Conservation (phyloP, 2,888 invertebrate genomes). For the Andrena dorsata region DNA sequence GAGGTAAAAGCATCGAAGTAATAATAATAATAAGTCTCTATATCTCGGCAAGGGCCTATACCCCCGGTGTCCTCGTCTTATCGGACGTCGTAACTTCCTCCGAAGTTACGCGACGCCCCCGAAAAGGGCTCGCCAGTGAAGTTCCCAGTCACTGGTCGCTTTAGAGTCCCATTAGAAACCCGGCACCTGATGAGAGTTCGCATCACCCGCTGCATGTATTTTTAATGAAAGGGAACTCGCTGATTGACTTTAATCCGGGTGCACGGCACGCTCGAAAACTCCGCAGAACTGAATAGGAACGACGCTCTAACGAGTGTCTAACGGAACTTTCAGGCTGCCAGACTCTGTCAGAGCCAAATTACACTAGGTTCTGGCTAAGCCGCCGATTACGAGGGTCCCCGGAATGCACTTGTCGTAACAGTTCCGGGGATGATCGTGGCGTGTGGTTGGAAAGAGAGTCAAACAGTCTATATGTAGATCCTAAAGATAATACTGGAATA, state of each 20-base stretch:
- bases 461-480: too few species aligned
- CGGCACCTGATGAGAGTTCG: not conserved
- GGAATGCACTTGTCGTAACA: too few species aligned
- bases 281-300: not conserved
- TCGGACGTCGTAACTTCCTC: constrained; percentile 4
- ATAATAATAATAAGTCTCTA: too few species aligned
- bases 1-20: too few species aligned
- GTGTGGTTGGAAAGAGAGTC: too few species aligned
- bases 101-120: not conserved
- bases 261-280: not conserved
- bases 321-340: not conserved
- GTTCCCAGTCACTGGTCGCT: not conserved
- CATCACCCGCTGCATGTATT: not conserved
- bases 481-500: too few species aligned
- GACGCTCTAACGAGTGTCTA: constrained; percentile 1
- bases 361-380: not conserved
- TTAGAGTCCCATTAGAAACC: not conserved
- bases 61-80: not conserved
- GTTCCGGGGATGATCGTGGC: too few species aligned
- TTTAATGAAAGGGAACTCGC: not conserved
- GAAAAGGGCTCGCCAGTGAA: not conserved
- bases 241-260: not conserved
- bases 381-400: not conserved
- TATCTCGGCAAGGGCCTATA: too few species aligned
- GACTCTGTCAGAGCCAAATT: not conserved